Percentiles rank a stretch among this genome's conserved stretches.
Evolutionary conservation across 2,113 vertebrate species (phyloP).

Genomic region (Myiozetetes cayanensis): DNA sequence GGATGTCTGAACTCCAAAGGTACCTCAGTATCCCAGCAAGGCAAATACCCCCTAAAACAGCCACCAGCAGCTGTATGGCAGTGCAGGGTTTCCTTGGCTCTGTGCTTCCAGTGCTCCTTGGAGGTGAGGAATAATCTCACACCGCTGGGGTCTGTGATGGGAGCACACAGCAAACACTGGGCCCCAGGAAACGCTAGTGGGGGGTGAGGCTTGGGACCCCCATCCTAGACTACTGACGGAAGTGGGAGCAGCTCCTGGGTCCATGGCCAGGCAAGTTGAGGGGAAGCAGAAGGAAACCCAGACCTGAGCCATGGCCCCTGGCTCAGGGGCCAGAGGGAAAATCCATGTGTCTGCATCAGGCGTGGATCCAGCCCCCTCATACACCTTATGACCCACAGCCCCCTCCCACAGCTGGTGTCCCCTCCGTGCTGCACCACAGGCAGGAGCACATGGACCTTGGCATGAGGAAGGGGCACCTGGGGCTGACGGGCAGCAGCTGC

Average conservation of each 20-base stretch:
- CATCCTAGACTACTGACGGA: background rate
- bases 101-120: background rate
- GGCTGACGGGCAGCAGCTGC: background rate
- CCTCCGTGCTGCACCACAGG: rapidly evolving
- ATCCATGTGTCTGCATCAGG: rapidly evolving
- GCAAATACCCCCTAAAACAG: background rate
- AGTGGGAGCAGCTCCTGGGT: background rate
- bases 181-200: background rate
- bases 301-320: background rate
- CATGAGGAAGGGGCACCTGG: background rate
- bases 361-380: rapidly evolving
- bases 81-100: background rate
- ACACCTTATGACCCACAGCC: background rate
- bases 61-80: background rate
- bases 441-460: rapidly evolving
- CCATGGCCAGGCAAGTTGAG: background rate
- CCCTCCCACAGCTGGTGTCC: background rate
- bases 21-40: background rate
- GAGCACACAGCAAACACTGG: background rate
- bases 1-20: background rate
- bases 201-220: background rate
- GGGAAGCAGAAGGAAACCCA: background rate
- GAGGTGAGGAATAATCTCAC: background rate
- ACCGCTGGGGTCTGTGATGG: background rate
- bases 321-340: background rate